Percentiles rank a stretch among this genome's conserved stretches.
Evolutionary conservation across 2,888 invertebrate species (phyloP).

Genomic region (Tinea pellionella): DNA sequence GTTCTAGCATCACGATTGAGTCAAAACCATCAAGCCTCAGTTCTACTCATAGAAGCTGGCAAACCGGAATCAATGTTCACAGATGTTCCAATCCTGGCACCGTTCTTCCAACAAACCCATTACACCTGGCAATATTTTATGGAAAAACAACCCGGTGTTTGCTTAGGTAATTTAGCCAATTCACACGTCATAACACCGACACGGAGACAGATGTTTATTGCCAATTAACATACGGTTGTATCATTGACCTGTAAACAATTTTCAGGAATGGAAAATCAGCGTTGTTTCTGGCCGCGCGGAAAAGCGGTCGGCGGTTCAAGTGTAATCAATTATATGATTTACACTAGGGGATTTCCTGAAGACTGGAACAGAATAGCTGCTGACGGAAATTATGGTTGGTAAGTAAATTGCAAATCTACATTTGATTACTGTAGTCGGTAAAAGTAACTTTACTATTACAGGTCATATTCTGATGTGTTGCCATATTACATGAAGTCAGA

Average conservation of each 20-base stretch:
- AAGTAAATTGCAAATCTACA: too few relatives aligned
- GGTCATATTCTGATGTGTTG: slow-evolving; percentile 71
- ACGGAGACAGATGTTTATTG: neutral
- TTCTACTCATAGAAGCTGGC: slow-evolving; percentile 62
- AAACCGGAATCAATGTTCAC: slow-evolving; percentile 49
- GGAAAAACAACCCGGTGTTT: slow-evolving; percentile 65
- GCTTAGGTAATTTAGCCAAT: slow-evolving; percentile 42
- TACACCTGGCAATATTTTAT: slow-evolving; percentile 66
- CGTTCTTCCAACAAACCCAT: slow-evolving; percentile 45
- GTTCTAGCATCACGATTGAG: slow-evolving; percentile 62
- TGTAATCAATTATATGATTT: slow-evolving; percentile 71
- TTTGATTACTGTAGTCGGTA: too few relatives aligned
- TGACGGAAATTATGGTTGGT: slow-evolving; percentile 77
- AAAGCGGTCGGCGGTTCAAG: slow-evolving; percentile 62
- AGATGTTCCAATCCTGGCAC: slow-evolving; percentile 53
- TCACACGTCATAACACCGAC: neutral
- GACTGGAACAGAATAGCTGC: slow-evolving; percentile 77
- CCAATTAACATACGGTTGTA: neutral
- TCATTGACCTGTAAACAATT: slow-evolving; percentile 12
- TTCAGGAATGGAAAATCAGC: slow-evolving; percentile 47
- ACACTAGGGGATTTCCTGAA: slow-evolving; percentile 72
- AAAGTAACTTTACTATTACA: slow-evolving; percentile 21
- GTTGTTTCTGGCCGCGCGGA: slow-evolving; percentile 62
- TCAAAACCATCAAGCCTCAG: slow-evolving; percentile 49
- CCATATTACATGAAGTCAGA: slow-evolving; percentile 74